Percentiles rank a stretch among this genome's conserved stretches.
phyloP scores from a whole-genome alignment of 53 echinoderm and acorn worm genomes.

The Henricia sp. region DNA sequence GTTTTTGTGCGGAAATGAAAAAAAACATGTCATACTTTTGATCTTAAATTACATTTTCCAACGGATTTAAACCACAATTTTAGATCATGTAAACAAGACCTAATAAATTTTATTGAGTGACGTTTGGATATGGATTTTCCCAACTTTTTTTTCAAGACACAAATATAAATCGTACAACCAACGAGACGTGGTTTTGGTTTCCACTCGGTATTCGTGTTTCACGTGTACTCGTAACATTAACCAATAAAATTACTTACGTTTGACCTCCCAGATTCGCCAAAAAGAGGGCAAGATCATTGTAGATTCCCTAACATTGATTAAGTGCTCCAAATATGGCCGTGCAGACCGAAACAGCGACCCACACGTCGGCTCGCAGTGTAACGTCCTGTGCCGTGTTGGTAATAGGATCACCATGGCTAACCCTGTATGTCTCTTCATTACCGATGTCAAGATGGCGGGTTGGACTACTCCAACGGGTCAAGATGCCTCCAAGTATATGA shows the following conservation, averaged over 20 bases:
- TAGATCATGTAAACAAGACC: no score
- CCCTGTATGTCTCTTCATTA: conserved; percentile 45
- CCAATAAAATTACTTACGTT: background rate
- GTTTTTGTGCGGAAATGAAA: no score
- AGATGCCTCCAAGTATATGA: conserved; percentile 52
- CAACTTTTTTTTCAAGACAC: no score
- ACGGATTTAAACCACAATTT: no score
- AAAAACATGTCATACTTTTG: no score
- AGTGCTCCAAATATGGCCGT: conserved; percentile 35
- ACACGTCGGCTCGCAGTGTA: conserved; percentile 37
- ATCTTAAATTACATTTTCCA: no score
- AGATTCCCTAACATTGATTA: conserved; percentile 32
- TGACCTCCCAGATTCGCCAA: conserved; percentile 12
- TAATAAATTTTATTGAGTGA: no score
- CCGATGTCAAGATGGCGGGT: conserved; percentile 16
- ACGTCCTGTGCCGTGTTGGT: conserved; percentile 31
- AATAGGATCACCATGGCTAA: conserved; percentile 22
- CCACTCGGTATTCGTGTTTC: background rate
- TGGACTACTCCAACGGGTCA: conserved; percentile 41
- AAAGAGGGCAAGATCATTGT: conserved; percentile 7
- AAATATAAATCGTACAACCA: no score
- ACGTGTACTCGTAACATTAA: background rate
- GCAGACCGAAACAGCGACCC: conserved; percentile 56
- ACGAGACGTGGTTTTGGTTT: background rate
- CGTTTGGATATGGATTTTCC: no score